A percentile compares a stretch with the other conserved stretches of the same genome.
Evolutionary conservation across 2,113 vertebrate genomes (phyloP).

Genomic region (Nicator chloris): DNA sequence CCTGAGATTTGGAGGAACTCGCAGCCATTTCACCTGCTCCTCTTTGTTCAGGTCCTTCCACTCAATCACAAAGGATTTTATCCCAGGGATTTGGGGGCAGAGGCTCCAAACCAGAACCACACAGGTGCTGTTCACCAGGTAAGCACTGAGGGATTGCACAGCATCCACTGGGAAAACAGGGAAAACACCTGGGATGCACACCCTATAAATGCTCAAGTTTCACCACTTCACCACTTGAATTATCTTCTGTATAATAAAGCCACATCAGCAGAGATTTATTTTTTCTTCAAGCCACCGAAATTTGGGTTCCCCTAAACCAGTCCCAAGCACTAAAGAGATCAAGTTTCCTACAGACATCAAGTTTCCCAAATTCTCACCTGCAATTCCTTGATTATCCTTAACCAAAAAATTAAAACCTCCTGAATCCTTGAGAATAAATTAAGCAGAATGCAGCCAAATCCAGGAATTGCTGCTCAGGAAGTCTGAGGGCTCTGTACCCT

Average conservation of each 20-base stretch:
- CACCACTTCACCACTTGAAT: neutral
- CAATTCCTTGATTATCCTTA: neutral
- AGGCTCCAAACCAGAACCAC: conserved; percentile 83
- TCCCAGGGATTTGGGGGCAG: conserved; percentile 27
- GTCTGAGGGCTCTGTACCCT: neutral
- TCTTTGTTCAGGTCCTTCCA: conserved; percentile 77
- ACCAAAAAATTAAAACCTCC: neutral
- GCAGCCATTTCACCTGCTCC: conserved; percentile 78
- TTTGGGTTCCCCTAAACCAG: neutral
- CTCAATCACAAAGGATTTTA: conserved; percentile 82
- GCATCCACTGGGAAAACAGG: conserved; percentile 68
- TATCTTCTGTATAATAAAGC: neutral
- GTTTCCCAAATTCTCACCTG: neutral
- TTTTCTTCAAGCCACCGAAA: neutral
- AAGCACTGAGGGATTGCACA: conserved; percentile 72
- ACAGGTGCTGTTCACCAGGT: conserved; percentile 82
- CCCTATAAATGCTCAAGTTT: rapidly evolving
- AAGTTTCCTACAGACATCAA: neutral
- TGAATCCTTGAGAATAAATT: neutral
- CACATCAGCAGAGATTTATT: neutral
- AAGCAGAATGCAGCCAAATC: neutral
- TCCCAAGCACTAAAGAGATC: neutral
- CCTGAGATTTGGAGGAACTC: conserved; percentile 68
- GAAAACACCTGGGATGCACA: neutral
- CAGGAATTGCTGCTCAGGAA: neutral